Percentiles rank a stretch among this genome's conserved stretches.
phyloP scores from a whole-genome alignment of 2,797 vertebrate species.

The Hipposideros larvatus region DNA sequence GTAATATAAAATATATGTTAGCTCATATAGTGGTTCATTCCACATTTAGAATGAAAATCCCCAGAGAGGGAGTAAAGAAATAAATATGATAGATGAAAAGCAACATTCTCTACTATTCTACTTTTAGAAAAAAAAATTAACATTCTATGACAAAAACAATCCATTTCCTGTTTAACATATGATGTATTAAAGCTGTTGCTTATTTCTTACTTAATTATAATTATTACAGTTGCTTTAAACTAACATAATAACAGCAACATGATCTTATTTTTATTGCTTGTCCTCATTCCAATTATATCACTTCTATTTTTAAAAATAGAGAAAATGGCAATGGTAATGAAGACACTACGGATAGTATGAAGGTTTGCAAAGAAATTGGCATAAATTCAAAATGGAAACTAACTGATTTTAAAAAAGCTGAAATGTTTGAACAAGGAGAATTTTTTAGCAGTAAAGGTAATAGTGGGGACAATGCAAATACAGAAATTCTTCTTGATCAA shows the following conservation, averaged over 20 bases:
- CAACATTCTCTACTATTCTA: not conserved
- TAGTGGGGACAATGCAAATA: not conserved
- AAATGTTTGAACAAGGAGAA: conserved; percentile 24
- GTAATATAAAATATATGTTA: not conserved
- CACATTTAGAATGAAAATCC: conserved; percentile 36
- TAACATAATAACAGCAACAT: not conserved
- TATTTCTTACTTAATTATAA: conserved; percentile 28
- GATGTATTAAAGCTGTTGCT: not conserved
- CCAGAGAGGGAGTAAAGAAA: conserved; percentile 4
- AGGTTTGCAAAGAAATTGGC: not conserved
- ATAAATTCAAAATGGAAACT: not conserved
- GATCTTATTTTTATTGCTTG: conserved; percentile 39
- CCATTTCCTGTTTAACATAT: conserved; percentile 47
- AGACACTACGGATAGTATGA: not conserved
- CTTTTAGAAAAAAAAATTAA: not conserved
- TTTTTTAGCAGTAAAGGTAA: not conserved
- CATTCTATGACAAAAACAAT: conserved; percentile 16
- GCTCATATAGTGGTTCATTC: not conserved
- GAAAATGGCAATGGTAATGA: not conserved
- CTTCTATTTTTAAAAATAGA: not conserved
- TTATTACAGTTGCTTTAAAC: conserved; percentile 19
- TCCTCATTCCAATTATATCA: not conserved
- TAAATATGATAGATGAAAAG: conserved; percentile 37
- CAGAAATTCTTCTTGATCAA: not conserved
- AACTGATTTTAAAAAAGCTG: not conserved